Conservation (phyloP, 2,113 vertebrate genomes). For the Ardeotis arabs region DNA sequence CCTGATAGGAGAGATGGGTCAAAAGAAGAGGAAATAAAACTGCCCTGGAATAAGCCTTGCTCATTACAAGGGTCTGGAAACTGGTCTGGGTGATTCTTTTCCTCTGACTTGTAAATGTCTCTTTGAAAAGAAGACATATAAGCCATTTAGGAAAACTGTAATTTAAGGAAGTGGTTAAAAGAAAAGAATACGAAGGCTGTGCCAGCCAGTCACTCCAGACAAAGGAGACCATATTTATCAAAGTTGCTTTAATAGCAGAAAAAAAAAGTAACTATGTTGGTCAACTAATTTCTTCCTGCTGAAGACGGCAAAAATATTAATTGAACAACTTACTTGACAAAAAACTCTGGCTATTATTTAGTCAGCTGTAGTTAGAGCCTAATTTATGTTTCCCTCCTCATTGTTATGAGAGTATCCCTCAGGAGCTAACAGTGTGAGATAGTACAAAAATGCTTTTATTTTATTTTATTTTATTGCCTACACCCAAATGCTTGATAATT, state of each 20-base stretch:
- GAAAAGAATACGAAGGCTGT: background rate
- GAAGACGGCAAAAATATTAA: constrained; percentile 34
- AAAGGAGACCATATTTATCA: background rate
- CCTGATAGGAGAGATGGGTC: background rate
- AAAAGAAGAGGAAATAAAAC: background rate
- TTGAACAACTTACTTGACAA: constrained; percentile 6
- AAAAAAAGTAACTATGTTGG: background rate
- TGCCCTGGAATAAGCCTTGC: background rate
- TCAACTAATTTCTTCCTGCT: constrained; percentile 6
- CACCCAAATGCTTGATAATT: background rate
- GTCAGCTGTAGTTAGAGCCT: constrained; percentile 31
- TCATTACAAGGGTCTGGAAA: background rate
- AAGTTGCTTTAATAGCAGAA: background rate
- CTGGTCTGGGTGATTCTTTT: background rate
- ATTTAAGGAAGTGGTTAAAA: background rate
- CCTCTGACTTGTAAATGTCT: background rate
- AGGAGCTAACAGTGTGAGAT: constrained; percentile 36
- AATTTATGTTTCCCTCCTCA: constrained; percentile 42
- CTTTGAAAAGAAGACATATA: background rate
- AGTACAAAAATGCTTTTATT: constrained; percentile 27
- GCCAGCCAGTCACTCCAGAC: background rate
- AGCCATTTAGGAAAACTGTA: background rate
- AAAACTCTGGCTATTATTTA: background rate
- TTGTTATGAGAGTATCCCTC: constrained; percentile 27
- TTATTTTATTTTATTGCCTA: constrained; percentile 7